Evolutionary conservation across 2,797 vertebrate species (phyloP), one percentile per base, ranked within the genome.

Genomic region (Melanogrammus aeglefinus): DNA sequence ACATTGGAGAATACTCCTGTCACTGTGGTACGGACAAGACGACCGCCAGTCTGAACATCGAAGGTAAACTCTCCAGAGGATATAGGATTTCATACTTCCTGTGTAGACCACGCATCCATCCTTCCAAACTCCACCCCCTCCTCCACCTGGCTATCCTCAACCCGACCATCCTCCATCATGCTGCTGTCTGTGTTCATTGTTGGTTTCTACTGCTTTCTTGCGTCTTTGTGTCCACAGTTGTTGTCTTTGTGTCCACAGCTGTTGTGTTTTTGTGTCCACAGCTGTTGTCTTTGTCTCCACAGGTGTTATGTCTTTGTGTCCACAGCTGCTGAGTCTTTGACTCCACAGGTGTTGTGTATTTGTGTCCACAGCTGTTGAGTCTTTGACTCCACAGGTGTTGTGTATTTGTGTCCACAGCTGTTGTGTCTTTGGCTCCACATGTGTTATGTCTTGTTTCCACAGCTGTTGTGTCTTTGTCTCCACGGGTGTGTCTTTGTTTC

Each of bases 1-100:
- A 96, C 81, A 96, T 95, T 38, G 96, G 96, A 3, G 92, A 95
- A 83, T 97, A 96, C 36, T 94, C 94, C 29, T 97, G 96, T 84
- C 96, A 97, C 88, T 97, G 96, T 77, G 93, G 94, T 36, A 95
- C 96, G 80, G 96, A 97, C 87, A 93, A 96, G 88, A 97, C 96
- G 41, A 93, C 94, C 35, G 95, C 93, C 72, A 95, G 94, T 44
- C 95, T 97, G 8, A 92, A 94, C 88, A 97, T 96, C 88, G 96
- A 97, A 87, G 96, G 96, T 96, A 79, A 72, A 21, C 12, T 44
- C 69, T 72, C 70, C 70, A 35, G 33, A 31, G 31, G 31, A 72
- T 13, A 31, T 33, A 21, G 57, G 57, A 24, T 69, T 27, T 27
- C 63, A 69, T 69, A 27, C 9, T 69, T 69, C 63, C 63, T 27